Evolutionary conservation across 2,797 vertebrate species (phyloP), one percentile per base, ranked within the genome.

Genomic region (Nannoperca australis): DNA sequence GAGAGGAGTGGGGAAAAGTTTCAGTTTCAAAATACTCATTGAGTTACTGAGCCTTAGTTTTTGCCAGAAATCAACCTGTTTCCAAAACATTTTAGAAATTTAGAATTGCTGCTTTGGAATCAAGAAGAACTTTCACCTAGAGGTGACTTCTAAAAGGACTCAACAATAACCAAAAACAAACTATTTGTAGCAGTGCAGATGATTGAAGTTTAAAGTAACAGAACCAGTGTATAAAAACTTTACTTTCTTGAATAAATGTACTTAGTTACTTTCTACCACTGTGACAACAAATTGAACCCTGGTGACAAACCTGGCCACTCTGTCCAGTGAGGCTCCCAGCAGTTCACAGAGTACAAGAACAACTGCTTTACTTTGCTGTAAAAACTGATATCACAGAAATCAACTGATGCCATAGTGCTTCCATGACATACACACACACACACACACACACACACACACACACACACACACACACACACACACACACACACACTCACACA

Each of bases 361-460:
- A 27, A 27, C 27, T 12, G 11, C 24, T 17, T 70, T 17, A 9
- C 36, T 12, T 24, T 22, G 9, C 0, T 42, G 10, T 34, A 38
- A 63, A 61, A 50, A 14, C 27, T 32, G 47, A 77, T 27, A 0
- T 20, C 38, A 61, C 24, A 3, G 12, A 67, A 13, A 65, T 38
- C 5, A 62, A 53, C 36, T 51, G 20, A 69, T n/a, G 13, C 4
- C 32, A 12, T 12, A 1, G 10, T 9, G 66, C 7, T 40, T 55
- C 22, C 1, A 1, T 32, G 17, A 63, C 49, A 67, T 2, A 54
- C 40, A 36, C 18, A 20, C 34, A 58, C 61, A 45, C 50, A 60
- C 27, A 47, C 68, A 72, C 47, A 27, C 34, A 62, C 32, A 76
- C 40, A 68, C n/a, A 63, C 49, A 61, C 3, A 54, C 40, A 30